These are phyloP conservation scores for Squalus acanthias DNA, from an alignment of 2,797 vertebrate species.

Conservation along the genomic window DNA sequence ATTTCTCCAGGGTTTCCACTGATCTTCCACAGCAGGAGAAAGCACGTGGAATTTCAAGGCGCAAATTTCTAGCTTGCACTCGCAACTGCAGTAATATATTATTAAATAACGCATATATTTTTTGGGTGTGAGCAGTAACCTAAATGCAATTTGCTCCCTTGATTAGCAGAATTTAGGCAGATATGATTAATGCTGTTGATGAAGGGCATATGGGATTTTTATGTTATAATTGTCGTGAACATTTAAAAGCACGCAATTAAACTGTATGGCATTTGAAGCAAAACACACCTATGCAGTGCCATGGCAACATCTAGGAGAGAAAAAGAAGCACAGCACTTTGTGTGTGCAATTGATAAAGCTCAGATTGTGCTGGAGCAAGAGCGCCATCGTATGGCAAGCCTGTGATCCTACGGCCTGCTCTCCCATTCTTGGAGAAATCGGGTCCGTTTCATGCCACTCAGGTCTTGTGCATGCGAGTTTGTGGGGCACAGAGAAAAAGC, in stretches of 20 bases:
- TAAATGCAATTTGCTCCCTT: neutral
- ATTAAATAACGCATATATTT: neutral
- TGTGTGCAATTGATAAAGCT: neutral
- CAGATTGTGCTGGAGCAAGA: constrained; percentile 17
- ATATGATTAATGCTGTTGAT: neutral
- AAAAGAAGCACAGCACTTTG: neutral
- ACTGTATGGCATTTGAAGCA: neutral
- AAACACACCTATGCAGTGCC: neutral
- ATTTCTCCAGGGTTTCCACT: neutral
- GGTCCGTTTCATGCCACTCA: no score
- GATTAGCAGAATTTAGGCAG: neutral
- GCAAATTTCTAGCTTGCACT: neutral
- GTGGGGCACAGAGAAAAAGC: no score
- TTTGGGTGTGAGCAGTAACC: neutral
- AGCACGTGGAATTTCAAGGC: neutral
- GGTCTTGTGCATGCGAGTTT: no score
- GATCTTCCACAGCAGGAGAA: neutral
- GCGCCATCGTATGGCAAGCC: neutral
- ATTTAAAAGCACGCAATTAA: neutral
- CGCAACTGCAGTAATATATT: neutral
- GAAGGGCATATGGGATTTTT: neutral
- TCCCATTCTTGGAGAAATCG: neutral
- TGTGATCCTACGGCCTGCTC: neutral
- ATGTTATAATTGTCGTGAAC: neutral
- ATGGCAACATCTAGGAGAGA: neutral